Conservation (phyloP, 2,797 vertebrate species). For the Distichodus sexfasciatus region DNA sequence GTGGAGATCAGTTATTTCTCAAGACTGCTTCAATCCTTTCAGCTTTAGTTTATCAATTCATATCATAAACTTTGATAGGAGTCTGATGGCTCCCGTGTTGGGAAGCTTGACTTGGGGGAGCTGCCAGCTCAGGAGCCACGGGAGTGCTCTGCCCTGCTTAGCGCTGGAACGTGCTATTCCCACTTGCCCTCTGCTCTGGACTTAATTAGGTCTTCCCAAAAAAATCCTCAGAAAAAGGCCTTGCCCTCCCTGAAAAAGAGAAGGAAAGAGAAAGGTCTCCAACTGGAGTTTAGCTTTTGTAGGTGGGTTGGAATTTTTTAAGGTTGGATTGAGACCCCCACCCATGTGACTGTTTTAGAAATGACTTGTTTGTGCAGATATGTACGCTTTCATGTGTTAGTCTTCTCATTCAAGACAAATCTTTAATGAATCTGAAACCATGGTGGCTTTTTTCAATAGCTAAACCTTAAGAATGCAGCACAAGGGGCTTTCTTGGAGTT, state of each 20-base stretch:
- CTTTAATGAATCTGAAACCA: not conserved
- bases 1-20: too few relatives aligned
- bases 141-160: constrained; percentile 47
- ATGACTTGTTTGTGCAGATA: not conserved
- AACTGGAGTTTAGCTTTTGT: not conserved
- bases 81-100: not conserved
- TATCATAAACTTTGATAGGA: not conserved
- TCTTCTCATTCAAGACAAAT: not conserved
- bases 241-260: constrained; percentile 7
- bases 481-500: not conserved
- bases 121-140: constrained; percentile 43
- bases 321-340: not conserved
- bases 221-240: constrained; percentile 53
- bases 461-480: not conserved
- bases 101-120: constrained; percentile 19
- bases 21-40: too few relatives aligned
- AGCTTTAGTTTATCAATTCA: too few relatives aligned
- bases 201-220: constrained; percentile 64
- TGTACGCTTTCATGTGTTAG: not conserved
- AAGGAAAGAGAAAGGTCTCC: not conserved
- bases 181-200: constrained; percentile 31
- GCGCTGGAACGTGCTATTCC: constrained; percentile 34
- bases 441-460: not conserved
- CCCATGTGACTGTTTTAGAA: not conserved
- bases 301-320: not conserved